Evolutionary conservation across 1,140 invertebrate genomes (phyloP).

Genomic region (Nebria ingens): DNA sequence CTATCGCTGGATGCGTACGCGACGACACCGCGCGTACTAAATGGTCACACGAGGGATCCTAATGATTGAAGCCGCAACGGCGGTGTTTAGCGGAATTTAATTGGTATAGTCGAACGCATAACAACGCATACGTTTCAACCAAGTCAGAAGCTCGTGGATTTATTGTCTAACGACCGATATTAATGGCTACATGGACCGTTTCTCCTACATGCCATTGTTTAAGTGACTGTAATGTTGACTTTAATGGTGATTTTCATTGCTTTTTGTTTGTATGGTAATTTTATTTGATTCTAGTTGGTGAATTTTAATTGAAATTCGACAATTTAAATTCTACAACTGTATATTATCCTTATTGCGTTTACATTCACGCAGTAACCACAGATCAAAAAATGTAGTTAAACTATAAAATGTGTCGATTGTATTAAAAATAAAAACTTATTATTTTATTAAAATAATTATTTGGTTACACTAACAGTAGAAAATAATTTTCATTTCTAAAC

Average conservation of each 20-base stretch:
- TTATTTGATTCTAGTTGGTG: conserved; percentile 5
- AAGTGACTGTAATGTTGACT: conserved; percentile 4
- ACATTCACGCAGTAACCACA: no score
- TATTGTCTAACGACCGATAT: conserved; percentile 12
- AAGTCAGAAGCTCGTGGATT: conserved; percentile 14
- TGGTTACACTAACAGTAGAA: no score
- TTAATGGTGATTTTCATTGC: conserved; percentile 7
- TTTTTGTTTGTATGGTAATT: conserved; percentile 9
- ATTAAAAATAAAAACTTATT: no score
- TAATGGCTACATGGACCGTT: conserved; percentile 1
- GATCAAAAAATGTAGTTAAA: no score
- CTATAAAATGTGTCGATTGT: no score
- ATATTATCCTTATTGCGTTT: not conserved
- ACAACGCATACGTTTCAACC: conserved; percentile 9
- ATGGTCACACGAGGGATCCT: conserved; percentile 13
- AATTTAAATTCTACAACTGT: conserved; percentile 7
- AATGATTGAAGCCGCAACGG: conserved; percentile 19
- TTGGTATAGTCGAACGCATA: conserved; percentile 19
- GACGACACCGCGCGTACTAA: not conserved
- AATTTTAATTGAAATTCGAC: conserved; percentile 8
- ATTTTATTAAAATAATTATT: no score
- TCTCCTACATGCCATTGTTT: conserved; percentile 1
- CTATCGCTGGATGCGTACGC: no score
- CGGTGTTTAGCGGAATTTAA: conserved; percentile 20
- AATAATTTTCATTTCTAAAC: no score